A percentile compares a stretch with the other conserved stretches of the same genome.
Evolutionary conservation across 2,888 invertebrate genomes (phyloP).

Genomic region (Apomyelois bistriatella): DNA sequence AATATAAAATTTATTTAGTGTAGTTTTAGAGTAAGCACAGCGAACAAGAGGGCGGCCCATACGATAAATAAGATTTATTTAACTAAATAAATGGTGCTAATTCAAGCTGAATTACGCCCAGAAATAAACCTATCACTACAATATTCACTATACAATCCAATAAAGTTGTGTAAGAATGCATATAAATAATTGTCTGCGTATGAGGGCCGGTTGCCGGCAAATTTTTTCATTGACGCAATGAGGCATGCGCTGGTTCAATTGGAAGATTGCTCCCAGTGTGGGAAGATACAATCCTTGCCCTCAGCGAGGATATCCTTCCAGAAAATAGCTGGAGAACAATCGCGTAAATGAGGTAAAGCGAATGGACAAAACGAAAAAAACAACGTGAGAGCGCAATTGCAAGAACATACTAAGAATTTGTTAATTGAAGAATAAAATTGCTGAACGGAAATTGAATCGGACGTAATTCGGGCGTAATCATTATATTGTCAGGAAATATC

Average conservation of each 20-base stretch:
- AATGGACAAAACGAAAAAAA: constrained; percentile 5
- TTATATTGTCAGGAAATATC: no score
- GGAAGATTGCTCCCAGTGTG: constrained; percentile 71
- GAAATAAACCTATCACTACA: neutral
- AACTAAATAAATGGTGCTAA: no score
- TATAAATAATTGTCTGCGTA: neutral
- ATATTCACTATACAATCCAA: neutral
- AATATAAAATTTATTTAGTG: no score
- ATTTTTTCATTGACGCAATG: constrained; percentile 77
- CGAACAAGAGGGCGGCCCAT: no score
- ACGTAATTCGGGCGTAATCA: no score
- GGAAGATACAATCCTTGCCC: constrained; percentile 71
- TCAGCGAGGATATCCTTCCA: constrained; percentile 77
- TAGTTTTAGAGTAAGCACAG: no score
- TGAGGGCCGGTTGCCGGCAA: constrained; percentile 43
- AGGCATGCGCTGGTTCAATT: constrained; percentile 70
- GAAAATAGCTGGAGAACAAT: constrained; percentile 53
- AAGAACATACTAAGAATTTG: neutral
- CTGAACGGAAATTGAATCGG: no score
- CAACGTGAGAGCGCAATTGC: neutral
- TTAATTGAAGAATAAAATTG: no score
- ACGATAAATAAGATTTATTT: no score
- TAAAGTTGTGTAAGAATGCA: constrained; percentile 8
- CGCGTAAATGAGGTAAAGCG: constrained; percentile 33
- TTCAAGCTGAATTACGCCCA: no score